Conservation (phyloP, 1,140 invertebrate species). For the Lineus longissimus region DNA sequence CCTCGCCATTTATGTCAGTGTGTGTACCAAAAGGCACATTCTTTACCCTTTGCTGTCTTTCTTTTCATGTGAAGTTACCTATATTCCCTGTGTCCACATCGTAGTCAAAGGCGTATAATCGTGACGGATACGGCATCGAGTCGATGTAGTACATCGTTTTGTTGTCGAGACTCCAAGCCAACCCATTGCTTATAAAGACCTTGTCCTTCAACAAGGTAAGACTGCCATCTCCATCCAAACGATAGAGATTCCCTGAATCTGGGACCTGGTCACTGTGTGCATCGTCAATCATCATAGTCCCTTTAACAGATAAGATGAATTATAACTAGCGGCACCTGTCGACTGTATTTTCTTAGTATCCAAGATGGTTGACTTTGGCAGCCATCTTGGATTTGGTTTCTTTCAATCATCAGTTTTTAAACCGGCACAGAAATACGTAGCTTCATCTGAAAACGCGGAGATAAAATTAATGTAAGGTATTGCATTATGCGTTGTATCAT, state of each 20-base stretch:
- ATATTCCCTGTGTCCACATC: conserved; percentile 65
- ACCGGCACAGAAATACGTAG: no score
- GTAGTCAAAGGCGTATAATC: conserved; percentile 67
- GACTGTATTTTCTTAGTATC: no score
- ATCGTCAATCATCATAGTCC: conserved; percentile 46
- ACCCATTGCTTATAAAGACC: conserved; percentile 71
- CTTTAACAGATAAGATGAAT: conserved; percentile 7
- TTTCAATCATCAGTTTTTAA: no score
- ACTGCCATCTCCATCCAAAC: conserved; percentile 32
- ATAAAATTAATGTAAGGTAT: no score
- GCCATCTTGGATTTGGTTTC: no score
- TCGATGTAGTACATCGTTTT: conserved; percentile 59
- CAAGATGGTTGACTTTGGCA: no score
- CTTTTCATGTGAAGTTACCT: conserved; percentile 55
- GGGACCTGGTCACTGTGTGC: conserved; percentile 26
- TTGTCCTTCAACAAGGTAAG: conserved; percentile 31
- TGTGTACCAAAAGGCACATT: no score
- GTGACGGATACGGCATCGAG: conserved; percentile 33
- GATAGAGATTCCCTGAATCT: conserved; percentile 40
- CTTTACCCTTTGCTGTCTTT: no score
- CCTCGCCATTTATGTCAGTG: no score
- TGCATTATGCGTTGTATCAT: no score
- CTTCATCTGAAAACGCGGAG: no score
- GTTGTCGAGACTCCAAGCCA: conserved; percentile 71
- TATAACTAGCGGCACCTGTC: no score